These are phyloP conservation scores for Ctenochaetus hawaiiensis DNA, from an alignment of 2,797 vertebrate genomes.

Conservation along the genomic window DNA sequence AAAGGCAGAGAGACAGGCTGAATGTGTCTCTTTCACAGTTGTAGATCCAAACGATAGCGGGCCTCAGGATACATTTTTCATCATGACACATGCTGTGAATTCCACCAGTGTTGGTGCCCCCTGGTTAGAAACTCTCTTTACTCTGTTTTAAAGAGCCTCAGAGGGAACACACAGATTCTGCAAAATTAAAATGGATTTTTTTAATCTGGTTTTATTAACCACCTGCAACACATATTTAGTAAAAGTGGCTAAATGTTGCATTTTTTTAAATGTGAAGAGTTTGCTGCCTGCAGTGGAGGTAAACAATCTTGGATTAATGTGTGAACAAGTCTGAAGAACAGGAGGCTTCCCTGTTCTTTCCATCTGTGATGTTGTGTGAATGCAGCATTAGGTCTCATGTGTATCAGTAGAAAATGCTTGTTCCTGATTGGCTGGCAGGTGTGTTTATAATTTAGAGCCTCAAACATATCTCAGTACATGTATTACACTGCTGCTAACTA, in stretches of 20 bases:
- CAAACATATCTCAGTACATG: neutral
- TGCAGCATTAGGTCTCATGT: neutral
- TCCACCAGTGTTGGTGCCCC: slow-evolving; percentile 13
- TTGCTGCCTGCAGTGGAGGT: too few relatives aligned
- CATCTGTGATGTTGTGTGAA: neutral
- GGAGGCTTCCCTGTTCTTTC: neutral
- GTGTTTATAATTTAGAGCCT: neutral
- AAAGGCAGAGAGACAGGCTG: slow-evolving; percentile 4
- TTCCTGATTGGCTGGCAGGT: neutral
- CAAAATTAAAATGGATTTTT: neutral
- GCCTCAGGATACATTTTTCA: slow-evolving; percentile 39
- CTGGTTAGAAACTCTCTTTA: slow-evolving; percentile 9
- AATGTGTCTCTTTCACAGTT: slow-evolving; percentile 33
- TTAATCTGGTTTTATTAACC: neutral
- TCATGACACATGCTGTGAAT: slow-evolving; percentile 39
- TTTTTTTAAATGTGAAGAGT: neutral
- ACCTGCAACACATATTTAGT: neutral
- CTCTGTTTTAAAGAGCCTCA: neutral
- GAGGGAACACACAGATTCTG: neutral
- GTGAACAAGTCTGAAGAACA: too few relatives aligned
- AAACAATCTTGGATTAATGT: too few relatives aligned
- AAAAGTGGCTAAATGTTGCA: neutral
- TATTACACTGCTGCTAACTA: neutral
- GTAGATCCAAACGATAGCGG: neutral
- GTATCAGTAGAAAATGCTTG: neutral